Evolutionary conservation across 2,888 invertebrate species (phyloP), one percentile per base, ranked within the genome.

Genomic region (Cheilosia scutellata): DNA sequence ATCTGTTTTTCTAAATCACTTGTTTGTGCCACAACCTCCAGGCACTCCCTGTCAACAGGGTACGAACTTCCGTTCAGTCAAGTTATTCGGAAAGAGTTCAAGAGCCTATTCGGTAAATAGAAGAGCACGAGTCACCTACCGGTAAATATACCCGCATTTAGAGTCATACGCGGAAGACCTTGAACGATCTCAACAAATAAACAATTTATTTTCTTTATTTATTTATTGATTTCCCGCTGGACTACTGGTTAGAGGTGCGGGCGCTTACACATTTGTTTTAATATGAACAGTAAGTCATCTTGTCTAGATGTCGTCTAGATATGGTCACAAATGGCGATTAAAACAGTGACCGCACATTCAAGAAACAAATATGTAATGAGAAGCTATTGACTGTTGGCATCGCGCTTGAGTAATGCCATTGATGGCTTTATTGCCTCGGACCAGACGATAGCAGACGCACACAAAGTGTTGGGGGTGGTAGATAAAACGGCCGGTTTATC

Each of bases 111-210:
- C 55, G 25, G 13, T 29, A 51, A 27, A 60, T 44, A 68, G 27
- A 63, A 62, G 49, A 82, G 40, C 47, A 66, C 33, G 33, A 11
- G 11, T 58, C 27, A 6, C 40, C 20, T 44, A 60, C 78, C 78
- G 77, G 71, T 37, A 74, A 40, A 71, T 20, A 42, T 40, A 77
- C 74, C 83, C 68, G 74, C 78, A 68, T 78, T 72, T 62, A 83
- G 72, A 83, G 72, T 78, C 82, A 72, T 60, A 70, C 58, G 49
- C 63, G 83, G 83, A 83, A 83, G 74, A 70, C 78, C 83, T 83
- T 83, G 78, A 78, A 57, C 63, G 57, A 63, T 29, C 57, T 57
- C 29, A 37, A 49, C 40, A 72, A 53, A 76, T 62, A 76, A 77
- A 82, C 42, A 44, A 71, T n/a, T 25, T 47, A 82, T 76, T 82